Evolutionary conservation across 2,888 invertebrate species (phyloP).

Genomic region (Sminthurides aquaticus): DNA sequence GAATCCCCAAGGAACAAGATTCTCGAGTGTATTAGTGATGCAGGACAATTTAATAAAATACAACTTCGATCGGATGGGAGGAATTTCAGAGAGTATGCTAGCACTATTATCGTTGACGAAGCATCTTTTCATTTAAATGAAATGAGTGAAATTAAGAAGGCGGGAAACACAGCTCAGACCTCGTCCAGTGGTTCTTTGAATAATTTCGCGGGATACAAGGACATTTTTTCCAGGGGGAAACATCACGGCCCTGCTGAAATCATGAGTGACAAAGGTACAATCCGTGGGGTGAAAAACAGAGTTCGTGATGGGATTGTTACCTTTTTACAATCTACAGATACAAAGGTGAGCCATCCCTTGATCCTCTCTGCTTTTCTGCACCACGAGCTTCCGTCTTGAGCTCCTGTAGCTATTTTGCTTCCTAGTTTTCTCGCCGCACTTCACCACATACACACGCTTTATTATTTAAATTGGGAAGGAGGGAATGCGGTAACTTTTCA

Average conservation of each 20-base stretch:
- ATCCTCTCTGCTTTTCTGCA: background rate
- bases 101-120: slow-evolving; percentile 23
- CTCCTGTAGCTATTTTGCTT: background rate
- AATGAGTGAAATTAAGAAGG: slow-evolving; percentile 35
- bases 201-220: slow-evolving; percentile 72
- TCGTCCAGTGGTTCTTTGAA: slow-evolving; percentile 44
- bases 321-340: slow-evolving; percentile 70
- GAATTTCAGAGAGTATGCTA: slow-evolving; percentile 5
- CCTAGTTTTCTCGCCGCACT: background rate
- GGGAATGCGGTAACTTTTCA: too few species aligned
- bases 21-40: slow-evolving; percentile 8
- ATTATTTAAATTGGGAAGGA: too few species aligned
- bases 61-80: background rate
- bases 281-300: slow-evolving; percentile 87
- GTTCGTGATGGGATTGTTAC: slow-evolving; percentile 91
- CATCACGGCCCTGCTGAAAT: slow-evolving; percentile 67
- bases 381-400: background rate
- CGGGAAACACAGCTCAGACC: slow-evolving; percentile 11
- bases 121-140: slow-evolving; percentile 41
- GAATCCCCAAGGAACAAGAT: background rate
- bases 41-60: slow-evolving; percentile 1
- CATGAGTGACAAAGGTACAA: slow-evolving; percentile 82
- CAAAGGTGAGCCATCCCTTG: slow-evolving; percentile 59
- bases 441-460: too few species aligned
- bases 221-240: slow-evolving; percentile 53